Evolutionary conservation across 2,113 vertebrate species (phyloP).

Genomic region (Elephantulus edwardii): DNA sequence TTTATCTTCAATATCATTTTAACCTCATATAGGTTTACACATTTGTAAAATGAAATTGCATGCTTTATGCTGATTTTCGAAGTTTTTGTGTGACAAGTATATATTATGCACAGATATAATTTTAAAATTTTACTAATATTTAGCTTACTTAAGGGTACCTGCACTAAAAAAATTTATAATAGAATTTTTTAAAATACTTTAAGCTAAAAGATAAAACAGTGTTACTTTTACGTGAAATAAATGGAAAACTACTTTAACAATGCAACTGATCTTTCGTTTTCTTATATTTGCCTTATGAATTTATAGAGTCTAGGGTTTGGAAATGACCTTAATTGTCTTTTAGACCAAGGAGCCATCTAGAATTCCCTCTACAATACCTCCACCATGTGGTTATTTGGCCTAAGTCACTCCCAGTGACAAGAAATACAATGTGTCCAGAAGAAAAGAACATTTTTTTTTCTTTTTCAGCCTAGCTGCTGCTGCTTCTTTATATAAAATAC

Average conservation of each 20-base stretch:
- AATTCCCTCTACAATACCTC: constrained; percentile 77
- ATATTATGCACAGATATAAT: constrained; percentile 51
- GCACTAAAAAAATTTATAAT: not conserved
- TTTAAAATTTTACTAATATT: constrained; percentile 53
- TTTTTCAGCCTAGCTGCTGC: not conserved
- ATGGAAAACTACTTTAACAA: constrained; percentile 39
- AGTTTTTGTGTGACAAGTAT: constrained; percentile 37
- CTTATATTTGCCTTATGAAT: constrained; percentile 20
- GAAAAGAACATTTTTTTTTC: constrained; percentile 9
- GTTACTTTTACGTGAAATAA: constrained; percentile 17
- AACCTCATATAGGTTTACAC: constrained; percentile 46
- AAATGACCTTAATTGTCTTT: constrained; percentile 70
- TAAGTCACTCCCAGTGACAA: constrained; percentile 42
- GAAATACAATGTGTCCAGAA: not conserved
- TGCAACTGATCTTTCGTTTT: not conserved
- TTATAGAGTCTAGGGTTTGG: constrained; percentile 49
- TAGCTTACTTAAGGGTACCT: constrained; percentile 31
- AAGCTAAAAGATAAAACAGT: not conserved
- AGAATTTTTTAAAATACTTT: constrained; percentile 46
- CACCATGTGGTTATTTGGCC: constrained; percentile 76
- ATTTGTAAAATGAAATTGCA: constrained; percentile 66
- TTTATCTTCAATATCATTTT: constrained; percentile 69
- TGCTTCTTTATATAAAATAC: not conserved
- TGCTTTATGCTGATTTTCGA: constrained; percentile 44
- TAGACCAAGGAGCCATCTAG: constrained; percentile 31